Evolutionary conservation across 2,797 vertebrate species (phyloP), one percentile per base, ranked within the genome.

Genomic region (Crypturellus tataupa): DNA sequence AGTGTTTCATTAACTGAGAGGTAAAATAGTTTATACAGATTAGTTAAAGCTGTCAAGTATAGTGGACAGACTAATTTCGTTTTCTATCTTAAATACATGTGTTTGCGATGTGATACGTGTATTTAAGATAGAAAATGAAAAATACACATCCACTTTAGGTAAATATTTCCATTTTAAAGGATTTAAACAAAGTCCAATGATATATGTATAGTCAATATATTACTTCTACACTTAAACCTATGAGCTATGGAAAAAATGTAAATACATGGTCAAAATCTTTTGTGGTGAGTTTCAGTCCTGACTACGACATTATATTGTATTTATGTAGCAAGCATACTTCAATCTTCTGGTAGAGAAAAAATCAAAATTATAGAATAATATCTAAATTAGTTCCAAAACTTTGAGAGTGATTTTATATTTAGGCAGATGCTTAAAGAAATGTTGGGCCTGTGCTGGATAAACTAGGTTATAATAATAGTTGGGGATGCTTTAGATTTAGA

Each of bases 331-430:
- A 94, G 12, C 6, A 12, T 55, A 12, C 77, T 92, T 83, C 71
- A 69, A 35, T 42, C 15, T 73, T 85, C 53, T 64, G 42, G 46
- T 71, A 80, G 59, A 55, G 80, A 72, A 89, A 89, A 78, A 15
- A 2, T 5, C 31, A 51, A 47, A 89, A 67, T 44, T 84, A 25
- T 65, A 64, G 51, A 87, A 81, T 71, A 92, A 87, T 49, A 13
- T 84, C 64, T 79, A 87, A 62, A 90, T 83, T 72, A 59, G 24
- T 81, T 94, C 56, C 47, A 95, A 87, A 95, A 77, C 31, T 47
- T 77, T 81, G 31, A 62, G 69, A 72, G 29, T 88, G 47, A 10
- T 82, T 89, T 82, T 81, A 47, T 81, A 56, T 91, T 87, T 70
- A 53, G 63, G 44, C 63, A 95, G 87, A 95, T 58, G 33, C 55